These are phyloP conservation scores for Heteronetta atricapilla DNA, from an alignment of 2,113 vertebrate genomes.

Conservation along the genomic window DNA sequence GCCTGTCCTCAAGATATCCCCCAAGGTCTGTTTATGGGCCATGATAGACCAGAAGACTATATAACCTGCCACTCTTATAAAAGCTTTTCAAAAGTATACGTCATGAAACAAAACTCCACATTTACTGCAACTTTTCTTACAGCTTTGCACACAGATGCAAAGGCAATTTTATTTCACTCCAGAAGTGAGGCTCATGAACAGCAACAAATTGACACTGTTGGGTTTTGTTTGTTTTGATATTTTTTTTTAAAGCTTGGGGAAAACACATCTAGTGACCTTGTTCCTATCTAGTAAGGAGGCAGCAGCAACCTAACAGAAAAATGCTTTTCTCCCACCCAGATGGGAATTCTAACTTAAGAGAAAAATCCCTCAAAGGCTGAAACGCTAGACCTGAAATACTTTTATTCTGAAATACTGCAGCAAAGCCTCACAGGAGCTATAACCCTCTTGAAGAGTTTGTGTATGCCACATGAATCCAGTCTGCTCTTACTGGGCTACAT, in stretches of 20 bases:
- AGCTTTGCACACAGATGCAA: not conserved
- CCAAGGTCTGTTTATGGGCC: not conserved
- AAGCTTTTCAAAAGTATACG: not conserved
- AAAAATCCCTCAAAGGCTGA: not conserved
- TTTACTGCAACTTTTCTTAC: not conserved
- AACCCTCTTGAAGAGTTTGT: not conserved
- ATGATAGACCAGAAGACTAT: not conserved
- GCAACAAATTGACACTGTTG: not conserved
- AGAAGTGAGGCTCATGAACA: not conserved
- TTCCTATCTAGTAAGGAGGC: not conserved
- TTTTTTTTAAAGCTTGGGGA: not conserved
- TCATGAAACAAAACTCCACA: not conserved
- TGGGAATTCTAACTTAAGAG: not conserved
- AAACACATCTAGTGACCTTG: not conserved
- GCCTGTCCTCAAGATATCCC: not conserved
- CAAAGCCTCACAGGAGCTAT: not conserved
- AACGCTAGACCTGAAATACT: not conserved
- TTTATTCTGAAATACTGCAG: not conserved
- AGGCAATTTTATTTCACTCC: not conserved
- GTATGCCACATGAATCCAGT: not conserved
- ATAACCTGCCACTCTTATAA: not conserved
- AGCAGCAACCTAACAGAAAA: not conserved
- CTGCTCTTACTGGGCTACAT: not conserved
- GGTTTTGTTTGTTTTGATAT: not conserved
- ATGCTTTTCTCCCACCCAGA: accelerated